Conservation (phyloP, 2,888 invertebrate genomes). For the Papilio elwesi region DNA sequence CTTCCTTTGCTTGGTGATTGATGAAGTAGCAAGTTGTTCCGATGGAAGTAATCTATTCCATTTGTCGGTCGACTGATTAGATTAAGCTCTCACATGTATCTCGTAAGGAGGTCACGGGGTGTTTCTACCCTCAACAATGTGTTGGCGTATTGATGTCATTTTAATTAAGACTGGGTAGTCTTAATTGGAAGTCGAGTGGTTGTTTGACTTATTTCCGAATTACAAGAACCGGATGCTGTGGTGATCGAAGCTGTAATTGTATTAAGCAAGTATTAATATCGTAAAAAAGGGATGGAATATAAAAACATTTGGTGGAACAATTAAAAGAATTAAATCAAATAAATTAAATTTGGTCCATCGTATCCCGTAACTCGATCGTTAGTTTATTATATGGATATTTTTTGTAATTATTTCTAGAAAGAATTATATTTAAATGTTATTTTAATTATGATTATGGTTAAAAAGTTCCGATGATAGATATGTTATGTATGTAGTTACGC, state of each 20-base stretch:
- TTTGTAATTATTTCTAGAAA: too few relatives aligned
- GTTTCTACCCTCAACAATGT: neutral
- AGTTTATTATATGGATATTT: too few relatives aligned
- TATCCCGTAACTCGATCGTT: too few relatives aligned
- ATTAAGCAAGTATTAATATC: too few relatives aligned
- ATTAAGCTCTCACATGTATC: constrained; percentile 31
- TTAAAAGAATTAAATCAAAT: too few relatives aligned
- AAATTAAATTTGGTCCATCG: too few relatives aligned
- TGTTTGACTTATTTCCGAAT: neutral
- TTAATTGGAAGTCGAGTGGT: neutral
- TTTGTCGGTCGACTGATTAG: constrained; percentile 26
- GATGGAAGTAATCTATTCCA: constrained; percentile 90
- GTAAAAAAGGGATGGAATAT: too few relatives aligned
- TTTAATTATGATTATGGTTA: too few relatives aligned
- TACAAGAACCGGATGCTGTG: neutral
- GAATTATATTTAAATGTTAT: too few relatives aligned
- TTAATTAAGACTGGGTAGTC: neutral
- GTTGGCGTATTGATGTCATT: neutral
- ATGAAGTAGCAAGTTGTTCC: constrained; percentile 85
- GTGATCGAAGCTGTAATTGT: neutral
- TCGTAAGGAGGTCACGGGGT: constrained; percentile 2
- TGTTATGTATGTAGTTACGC: too few relatives aligned
- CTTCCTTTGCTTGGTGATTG: constrained; percentile 84
- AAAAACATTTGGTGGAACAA: too few relatives aligned
- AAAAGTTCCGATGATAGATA: too few relatives aligned